Evolutionary conservation across 2,113 vertebrate genomes (phyloP).

Genomic region (Maccullochella peelii): DNA sequence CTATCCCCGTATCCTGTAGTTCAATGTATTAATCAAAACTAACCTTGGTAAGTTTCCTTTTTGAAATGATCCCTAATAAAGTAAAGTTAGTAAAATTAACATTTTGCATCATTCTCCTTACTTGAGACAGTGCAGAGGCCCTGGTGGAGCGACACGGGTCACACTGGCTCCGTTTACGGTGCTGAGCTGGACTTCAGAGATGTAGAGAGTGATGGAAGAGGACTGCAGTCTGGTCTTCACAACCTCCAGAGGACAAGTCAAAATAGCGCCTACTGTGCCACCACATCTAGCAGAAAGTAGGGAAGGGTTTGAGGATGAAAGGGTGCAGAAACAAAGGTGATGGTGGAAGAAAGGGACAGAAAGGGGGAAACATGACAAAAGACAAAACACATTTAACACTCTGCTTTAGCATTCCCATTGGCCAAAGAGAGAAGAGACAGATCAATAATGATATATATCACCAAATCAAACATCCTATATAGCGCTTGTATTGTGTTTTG

Average conservation of each 20-base stretch:
- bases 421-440: not conserved
- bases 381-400: not conserved
- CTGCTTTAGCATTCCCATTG: not conserved
- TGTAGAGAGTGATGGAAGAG: constrained; percentile 93
- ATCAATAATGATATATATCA: not conserved
- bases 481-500: not conserved
- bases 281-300: constrained; percentile 88
- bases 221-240: constrained; percentile 98
- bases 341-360: not conserved
- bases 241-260: constrained; percentile 99
- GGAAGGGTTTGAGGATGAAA: not conserved
- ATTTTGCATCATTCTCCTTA: constrained; percentile 76
- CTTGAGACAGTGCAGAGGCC: constrained; percentile 97
- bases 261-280: constrained; percentile 97
- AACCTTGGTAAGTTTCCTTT: not conserved
- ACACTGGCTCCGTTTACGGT: constrained; percentile 92
- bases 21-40: not conserved
- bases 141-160: constrained; percentile 91
- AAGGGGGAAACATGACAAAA: not conserved
- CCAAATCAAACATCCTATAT: not conserved
- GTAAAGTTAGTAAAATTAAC: not conserved
- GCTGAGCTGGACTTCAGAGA: constrained; percentile 96
- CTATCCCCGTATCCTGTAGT: not conserved
- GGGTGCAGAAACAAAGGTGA: not conserved
- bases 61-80: not conserved